These are phyloP conservation scores for Ctenopoma multispine DNA, from an alignment of 2,797 vertebrate genomes.

Conservation along the genomic window DNA sequence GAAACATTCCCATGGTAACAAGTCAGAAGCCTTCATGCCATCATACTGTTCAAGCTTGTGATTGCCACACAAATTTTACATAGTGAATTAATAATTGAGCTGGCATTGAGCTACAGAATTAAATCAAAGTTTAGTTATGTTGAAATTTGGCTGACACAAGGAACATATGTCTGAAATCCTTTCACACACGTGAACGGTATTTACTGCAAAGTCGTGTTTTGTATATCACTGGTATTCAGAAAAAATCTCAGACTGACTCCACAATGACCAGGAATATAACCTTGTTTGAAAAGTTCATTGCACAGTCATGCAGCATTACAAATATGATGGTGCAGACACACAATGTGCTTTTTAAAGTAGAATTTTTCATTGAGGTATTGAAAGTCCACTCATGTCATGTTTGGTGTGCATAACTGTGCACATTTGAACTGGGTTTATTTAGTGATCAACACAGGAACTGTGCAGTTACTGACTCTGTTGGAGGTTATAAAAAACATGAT, in stretches of 20 bases:
- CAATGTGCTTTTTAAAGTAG: conserved; percentile 11
- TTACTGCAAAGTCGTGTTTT: neutral
- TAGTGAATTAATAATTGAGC: conserved; percentile 28
- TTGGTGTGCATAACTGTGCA: neutral
- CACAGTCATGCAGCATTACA: conserved; percentile 6
- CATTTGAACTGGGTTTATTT: conserved; percentile 23
- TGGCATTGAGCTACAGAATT: conserved; percentile 32
- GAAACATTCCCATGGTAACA: conserved; percentile 67
- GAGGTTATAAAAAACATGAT: conserved; percentile 32
- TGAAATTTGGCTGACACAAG: conserved; percentile 20
- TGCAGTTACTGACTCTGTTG: conserved; percentile 24
- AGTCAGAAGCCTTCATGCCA: conserved; percentile 36
- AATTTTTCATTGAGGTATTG: conserved; percentile 18
- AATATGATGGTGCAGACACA: conserved; percentile 19
- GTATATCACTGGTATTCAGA: neutral
- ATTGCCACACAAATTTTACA: conserved; percentile 37
- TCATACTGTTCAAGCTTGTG: conserved; percentile 32
- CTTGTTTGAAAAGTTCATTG: conserved; percentile 8
- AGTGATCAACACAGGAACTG: conserved; percentile 26
- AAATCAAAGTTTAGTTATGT: conserved; percentile 32
- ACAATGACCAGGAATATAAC: conserved; percentile 9
- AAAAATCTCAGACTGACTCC: neutral
- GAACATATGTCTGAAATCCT: conserved; percentile 30
- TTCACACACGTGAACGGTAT: neutral
- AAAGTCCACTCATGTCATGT: conserved; percentile 19